phyloP scores from a whole-genome alignment of 2,113 vertebrate genomes.

The Empidonax alnorum region DNA sequence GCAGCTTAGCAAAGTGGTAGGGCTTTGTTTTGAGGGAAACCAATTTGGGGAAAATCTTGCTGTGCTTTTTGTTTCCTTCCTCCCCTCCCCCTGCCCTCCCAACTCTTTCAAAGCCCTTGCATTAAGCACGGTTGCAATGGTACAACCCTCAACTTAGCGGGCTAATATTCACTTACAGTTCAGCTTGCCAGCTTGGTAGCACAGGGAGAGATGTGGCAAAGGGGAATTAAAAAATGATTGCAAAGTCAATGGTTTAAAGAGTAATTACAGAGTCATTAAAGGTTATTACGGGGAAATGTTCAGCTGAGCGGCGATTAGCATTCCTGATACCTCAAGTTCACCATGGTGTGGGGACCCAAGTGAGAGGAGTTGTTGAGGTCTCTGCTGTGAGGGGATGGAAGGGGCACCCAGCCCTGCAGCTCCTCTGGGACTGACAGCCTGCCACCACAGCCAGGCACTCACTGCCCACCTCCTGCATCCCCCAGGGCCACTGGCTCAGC shows the following conservation, averaged over 20 bases:
- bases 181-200: not conserved
- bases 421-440: not conserved
- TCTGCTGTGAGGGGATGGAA: not conserved
- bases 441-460: rapidly evolving
- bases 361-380: not conserved
- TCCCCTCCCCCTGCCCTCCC: slow-evolving; percentile 47
- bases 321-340: slow-evolving; percentile 43
- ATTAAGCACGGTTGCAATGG: not conserved
- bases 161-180: slow-evolving; percentile 28
- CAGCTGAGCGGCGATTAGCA: slow-evolving; percentile 51
- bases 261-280: slow-evolving; percentile 67
- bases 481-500: rapidly evolving
- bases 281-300: slow-evolving; percentile 58
- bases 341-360: not conserved
- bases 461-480: not conserved
- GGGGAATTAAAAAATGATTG: slow-evolving; percentile 64
- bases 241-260: slow-evolving; percentile 68
- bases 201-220: not conserved
- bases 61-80: slow-evolving; percentile 50
- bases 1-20: slow-evolving; percentile 41
- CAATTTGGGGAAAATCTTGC: slow-evolving; percentile 27
- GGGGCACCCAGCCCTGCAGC: not conserved
- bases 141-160: not conserved
- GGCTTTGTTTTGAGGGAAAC: slow-evolving; percentile 33
- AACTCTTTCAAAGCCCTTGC: not conserved